Evolutionary conservation across 2,797 vertebrate genomes (phyloP).

Genomic region (Melanotaenia maccullochi): DNA sequence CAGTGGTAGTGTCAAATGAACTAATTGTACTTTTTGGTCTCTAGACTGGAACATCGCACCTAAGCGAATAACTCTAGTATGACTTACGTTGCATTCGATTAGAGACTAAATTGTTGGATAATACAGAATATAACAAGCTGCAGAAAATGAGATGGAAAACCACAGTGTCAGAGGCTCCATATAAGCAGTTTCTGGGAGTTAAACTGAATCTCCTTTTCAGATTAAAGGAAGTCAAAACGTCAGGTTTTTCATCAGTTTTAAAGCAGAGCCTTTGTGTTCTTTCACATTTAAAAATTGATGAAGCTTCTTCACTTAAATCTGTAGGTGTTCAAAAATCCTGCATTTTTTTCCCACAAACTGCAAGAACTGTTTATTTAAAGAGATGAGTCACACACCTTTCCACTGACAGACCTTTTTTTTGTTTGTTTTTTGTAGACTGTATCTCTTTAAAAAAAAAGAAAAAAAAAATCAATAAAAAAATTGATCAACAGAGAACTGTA

Average conservation of each 20-base stretch:
- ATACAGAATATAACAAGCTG: conserved; percentile 24
- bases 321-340: conserved; percentile 19
- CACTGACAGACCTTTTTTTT: neutral
- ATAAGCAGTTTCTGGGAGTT: conserved; percentile 34
- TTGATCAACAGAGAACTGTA: neutral
- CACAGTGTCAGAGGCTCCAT: conserved; percentile 17
- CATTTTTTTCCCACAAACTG: neutral
- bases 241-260: conserved; percentile 1
- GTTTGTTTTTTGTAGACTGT: too few relatives aligned
- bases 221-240: conserved; percentile 11
- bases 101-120: conserved; percentile 16
- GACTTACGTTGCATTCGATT: conserved; percentile 23
- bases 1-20: conserved; percentile 22
- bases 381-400: conserved; percentile 3
- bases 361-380: neutral
- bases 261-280: conserved; percentile 4
- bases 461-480: too few relatives aligned
- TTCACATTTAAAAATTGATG: conserved; percentile 13
- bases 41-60: conserved; percentile 13
- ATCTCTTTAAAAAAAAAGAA: too few relatives aligned
- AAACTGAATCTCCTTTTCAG: conserved; percentile 40
- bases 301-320: neutral
- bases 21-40: conserved; percentile 38
- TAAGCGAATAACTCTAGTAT: conserved; percentile 40
- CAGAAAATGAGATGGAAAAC: conserved; percentile 19